Evolutionary conservation across 2,113 vertebrate species (phyloP), one percentile per base, ranked within the genome.

Genomic region (Lipophrys pholis): DNA sequence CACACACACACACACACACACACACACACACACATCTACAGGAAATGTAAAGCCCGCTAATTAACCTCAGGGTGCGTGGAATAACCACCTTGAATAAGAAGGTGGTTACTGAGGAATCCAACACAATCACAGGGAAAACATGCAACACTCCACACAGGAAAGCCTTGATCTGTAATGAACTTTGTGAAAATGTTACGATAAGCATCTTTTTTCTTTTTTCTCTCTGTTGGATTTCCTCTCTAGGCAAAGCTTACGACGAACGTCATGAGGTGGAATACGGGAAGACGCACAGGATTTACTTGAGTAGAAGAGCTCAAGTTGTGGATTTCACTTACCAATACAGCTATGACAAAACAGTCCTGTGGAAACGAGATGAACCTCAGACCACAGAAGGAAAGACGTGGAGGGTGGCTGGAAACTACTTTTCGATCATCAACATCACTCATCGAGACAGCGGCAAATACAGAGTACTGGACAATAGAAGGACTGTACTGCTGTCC

Each of bases 221-320:
- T 50, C 42, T 38, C 30, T 55, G 11, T 36, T 58, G 35, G 1
- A 12, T 12, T 57, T 61, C 45, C 11, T 75, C 9, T 76, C 49
- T 11, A 81, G 78, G 74, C 8, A 0, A 48, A 16, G 39, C 50
- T 0, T 0, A 17, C 15, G 36, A 56, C 10, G 1, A 0, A 30
- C 21, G 21, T 65, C 0, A 15, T 3, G 7, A 8, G 5, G 0
- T 3, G 11, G 0, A 21, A 0, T 86, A 86, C 50, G 80, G 84
- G 12, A 0, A 6, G 0, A 21, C 0, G 2, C 1, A 9, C 45
- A 40, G 1, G 2, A 35, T 72, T 0, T 0, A 0, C 3, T 0
- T 65, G n/a, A 0, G 0, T 0, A 5, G 0, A 0, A 14, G 0
- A 0, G 0, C 42, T 8, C 4, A 41, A 0, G 9, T 5, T 10